Evolutionary conservation across 2,797 vertebrate species (phyloP).

Genomic region (Telmatherina bonti): DNA sequence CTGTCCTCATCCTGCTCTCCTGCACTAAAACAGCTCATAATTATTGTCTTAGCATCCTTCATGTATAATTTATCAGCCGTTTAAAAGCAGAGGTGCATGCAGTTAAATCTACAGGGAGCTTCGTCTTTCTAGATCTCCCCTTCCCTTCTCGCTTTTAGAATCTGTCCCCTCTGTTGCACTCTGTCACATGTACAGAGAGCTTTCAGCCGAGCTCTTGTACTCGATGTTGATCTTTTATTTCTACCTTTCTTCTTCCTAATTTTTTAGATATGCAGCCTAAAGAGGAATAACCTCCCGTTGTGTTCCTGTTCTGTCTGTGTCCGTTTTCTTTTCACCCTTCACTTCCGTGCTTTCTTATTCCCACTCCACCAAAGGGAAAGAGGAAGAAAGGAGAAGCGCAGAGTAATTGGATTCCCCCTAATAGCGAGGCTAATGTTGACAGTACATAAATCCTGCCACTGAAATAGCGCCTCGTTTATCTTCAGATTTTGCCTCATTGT

Average conservation of each 20-base stretch:
- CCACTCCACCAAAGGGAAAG: constrained; percentile 63
- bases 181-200: constrained; percentile 29
- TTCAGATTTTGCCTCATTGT: constrained; percentile 85
- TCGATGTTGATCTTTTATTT: constrained; percentile 39
- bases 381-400: constrained; percentile 75
- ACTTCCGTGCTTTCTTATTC: constrained; percentile 62
- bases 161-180: constrained; percentile 5
- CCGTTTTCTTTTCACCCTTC: constrained; percentile 70
- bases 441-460: constrained; percentile 87
- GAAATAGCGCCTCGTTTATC: constrained; percentile 86
- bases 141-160: constrained; percentile 47
- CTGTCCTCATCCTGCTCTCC: constrained; percentile 62
- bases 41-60: constrained; percentile 81
- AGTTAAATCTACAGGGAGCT: constrained; percentile 79
- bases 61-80: constrained; percentile 84
- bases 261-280: constrained; percentile 72
- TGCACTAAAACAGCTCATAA: constrained; percentile 77
- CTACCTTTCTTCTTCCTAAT: constrained; percentile 41
- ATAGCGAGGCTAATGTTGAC: constrained; percentile 88
- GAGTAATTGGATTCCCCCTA: constrained; percentile 85
- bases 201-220: constrained; percentile 53
- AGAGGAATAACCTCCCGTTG: constrained; percentile 63
- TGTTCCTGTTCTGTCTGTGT: constrained; percentile 58
- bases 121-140: constrained; percentile 69
- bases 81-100: constrained; percentile 82